Evolutionary conservation across 2,888 invertebrate species (phyloP).

Genomic region (Ramazzottius varieornatus): DNA sequence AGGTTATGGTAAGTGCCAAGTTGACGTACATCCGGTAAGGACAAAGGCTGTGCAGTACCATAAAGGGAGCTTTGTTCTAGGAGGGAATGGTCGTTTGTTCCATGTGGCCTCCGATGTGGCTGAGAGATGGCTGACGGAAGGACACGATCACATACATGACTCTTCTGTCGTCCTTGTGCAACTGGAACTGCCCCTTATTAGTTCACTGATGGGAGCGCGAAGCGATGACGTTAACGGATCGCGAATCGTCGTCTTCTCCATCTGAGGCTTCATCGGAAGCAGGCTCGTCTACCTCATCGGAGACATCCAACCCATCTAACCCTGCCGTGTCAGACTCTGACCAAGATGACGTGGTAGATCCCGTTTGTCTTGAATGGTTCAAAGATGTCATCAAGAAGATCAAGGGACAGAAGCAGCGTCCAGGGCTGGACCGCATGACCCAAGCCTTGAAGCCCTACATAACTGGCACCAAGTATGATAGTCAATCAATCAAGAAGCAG

Average conservation of each 20-base stretch:
- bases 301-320: background rate
- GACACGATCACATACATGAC: too few relatives aligned
- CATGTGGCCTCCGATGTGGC: too few relatives aligned
- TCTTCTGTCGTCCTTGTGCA: too few relatives aligned
- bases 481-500: background rate
- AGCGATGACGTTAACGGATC: background rate
- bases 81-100: too few relatives aligned
- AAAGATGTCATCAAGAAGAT: background rate
- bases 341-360: background rate
- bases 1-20: too few relatives aligned
- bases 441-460: background rate
- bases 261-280: background rate
- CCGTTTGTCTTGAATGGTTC: background rate
- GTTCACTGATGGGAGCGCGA: too few relatives aligned
- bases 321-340: background rate
- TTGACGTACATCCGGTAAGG: too few relatives aligned
- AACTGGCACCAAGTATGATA: background rate
- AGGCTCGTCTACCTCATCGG: background rate
- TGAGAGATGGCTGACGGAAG: too few relatives aligned
- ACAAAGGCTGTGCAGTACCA: too few relatives aligned
- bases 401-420: background rate
- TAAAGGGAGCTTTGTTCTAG: too few relatives aligned
- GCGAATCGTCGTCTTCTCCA: background rate
- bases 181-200: too few relatives aligned
- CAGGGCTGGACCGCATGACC: background rate